Evolutionary conservation across 2,113 vertebrate genomes (phyloP).

Genomic region (Sciurus niger): DNA sequence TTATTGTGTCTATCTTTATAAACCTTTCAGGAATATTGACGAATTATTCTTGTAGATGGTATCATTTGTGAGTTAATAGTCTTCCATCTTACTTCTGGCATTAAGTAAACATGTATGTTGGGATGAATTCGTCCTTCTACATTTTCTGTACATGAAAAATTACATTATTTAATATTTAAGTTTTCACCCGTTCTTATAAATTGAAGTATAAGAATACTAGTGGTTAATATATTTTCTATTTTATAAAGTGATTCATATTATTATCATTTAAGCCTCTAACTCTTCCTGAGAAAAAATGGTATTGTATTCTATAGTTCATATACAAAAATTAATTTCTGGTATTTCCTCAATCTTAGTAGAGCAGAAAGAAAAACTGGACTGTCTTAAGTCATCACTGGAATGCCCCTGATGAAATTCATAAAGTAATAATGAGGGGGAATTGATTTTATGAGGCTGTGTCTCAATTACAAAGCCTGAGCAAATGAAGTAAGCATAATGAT

Average conservation of each 20-base stretch:
- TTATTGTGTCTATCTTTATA: neutral
- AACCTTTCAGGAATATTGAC: neutral
- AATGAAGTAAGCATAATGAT: neutral
- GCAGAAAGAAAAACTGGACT: neutral
- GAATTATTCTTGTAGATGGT: neutral
- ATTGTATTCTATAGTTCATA: neutral
- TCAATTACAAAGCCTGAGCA: neutral
- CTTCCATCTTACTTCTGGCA: neutral
- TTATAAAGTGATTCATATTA: neutral
- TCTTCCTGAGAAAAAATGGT: neutral
- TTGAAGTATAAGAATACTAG: neutral
- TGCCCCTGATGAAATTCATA: neutral
- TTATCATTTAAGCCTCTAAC: neutral
- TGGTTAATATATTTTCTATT: neutral
- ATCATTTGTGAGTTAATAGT: neutral
- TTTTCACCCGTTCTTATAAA: neutral
- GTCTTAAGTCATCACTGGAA: neutral
- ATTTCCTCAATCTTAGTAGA: neutral
- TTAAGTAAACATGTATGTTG: neutral
- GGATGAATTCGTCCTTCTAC: neutral
- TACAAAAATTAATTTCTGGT: neutral
- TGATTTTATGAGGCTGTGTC: neutral
- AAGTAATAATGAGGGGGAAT: neutral
- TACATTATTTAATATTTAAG: neutral
- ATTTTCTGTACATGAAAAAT: neutral